Percentiles rank a stretch among this genome's conserved stretches.
phyloP scores from a whole-genome alignment of 1,140 invertebrate species.

The Hyles vespertilio region DNA sequence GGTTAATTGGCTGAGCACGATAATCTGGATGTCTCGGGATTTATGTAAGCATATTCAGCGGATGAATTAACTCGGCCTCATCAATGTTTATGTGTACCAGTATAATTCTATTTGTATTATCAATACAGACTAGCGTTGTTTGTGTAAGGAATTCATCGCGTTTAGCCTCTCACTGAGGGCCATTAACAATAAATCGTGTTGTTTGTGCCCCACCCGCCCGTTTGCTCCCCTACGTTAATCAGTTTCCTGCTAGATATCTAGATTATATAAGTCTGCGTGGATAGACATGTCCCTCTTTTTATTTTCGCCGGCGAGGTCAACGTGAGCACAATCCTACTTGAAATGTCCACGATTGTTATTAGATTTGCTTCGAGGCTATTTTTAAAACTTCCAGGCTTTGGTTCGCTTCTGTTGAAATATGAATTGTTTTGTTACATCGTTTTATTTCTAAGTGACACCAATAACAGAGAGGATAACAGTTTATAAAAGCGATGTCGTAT shows the following conservation, averaged over 20 bases:
- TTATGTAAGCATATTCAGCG: constrained; percentile 5
- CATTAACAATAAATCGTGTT: constrained; percentile 66
- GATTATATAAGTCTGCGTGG: constrained; percentile 49
- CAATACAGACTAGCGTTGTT: constrained; percentile 35
- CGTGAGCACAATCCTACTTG: constrained; percentile 43
- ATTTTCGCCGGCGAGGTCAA: constrained; percentile 42
- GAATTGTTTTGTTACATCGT: constrained; percentile 9
- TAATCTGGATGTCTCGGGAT: neutral
- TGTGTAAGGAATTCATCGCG: constrained; percentile 55
- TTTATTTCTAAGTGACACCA: constrained; percentile 7
- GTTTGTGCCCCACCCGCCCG: constrained; percentile 49
- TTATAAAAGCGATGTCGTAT: no score
- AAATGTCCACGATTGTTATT: constrained; percentile 40
- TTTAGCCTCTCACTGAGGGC: constrained; percentile 53
- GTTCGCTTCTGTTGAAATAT: constrained; percentile 12
- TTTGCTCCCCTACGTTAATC: constrained; percentile 60
- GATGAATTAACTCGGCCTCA: constrained; percentile 5
- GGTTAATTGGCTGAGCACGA: constrained; percentile 5
- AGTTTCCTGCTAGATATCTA: constrained; percentile 54
- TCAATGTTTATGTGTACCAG: constrained; percentile 8
- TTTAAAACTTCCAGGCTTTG: constrained; percentile 9
- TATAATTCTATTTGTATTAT: constrained; percentile 21
- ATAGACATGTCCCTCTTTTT: constrained; percentile 32
- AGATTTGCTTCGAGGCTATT: constrained; percentile 43
- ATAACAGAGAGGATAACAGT: no score